phyloP scores from a whole-genome alignment of 1,140 invertebrate genomes.

The Zaprionus gabonicus region DNA sequence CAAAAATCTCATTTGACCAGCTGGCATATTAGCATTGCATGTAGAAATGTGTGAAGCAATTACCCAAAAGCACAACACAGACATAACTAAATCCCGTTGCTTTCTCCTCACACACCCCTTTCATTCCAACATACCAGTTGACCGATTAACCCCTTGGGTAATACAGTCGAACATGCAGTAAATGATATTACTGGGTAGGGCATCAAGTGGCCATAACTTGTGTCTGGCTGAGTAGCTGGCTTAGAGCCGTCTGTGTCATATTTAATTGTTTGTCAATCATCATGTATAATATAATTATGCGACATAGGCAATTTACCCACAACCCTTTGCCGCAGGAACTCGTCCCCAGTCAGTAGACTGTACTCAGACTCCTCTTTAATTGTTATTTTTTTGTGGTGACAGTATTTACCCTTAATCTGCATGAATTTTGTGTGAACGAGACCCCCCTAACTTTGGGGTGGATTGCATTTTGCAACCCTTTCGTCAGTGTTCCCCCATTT shows the following conservation, averaged over 20 bases:
- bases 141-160: conserved; percentile 12
- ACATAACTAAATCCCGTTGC: background rate
- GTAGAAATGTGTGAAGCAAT: conserved; percentile 73
- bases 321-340: background rate
- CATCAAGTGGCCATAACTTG: conserved; percentile 24
- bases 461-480: conserved; percentile 25
- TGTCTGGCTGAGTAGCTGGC: background rate
- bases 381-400: background rate
- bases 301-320: conserved; percentile 16
- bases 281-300: conserved; percentile 28
- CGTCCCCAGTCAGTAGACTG: background rate
- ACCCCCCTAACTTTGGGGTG: background rate
- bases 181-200: conserved; percentile 15
- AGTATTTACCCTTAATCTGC: background rate
- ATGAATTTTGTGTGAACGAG: background rate
- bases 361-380: background rate
- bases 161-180: conserved; percentile 35
- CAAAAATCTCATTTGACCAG: conserved; percentile 58
- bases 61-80: conserved; percentile 59
- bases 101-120: background rate
- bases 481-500: background rate
- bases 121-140: background rate
- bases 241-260: conserved; percentile 19
- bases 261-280: conserved; percentile 71
- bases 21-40: conserved; percentile 72